Evolutionary conservation across 2,888 invertebrate species (phyloP), one percentile per base, ranked within the genome.

Genomic region (Parasteatoda lunata): DNA sequence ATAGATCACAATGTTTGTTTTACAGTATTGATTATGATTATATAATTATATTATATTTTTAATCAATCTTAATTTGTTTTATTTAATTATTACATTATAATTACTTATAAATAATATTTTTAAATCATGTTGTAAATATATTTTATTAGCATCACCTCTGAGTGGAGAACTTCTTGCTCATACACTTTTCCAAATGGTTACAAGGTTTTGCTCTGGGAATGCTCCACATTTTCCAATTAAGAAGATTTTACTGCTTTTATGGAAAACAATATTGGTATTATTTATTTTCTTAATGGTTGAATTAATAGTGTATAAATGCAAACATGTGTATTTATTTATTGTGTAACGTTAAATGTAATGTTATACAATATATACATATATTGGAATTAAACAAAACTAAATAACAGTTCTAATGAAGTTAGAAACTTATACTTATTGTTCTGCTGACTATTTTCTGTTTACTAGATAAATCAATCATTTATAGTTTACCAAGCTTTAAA

Each of bases 221-320:
- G 96, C 97, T 6, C 97, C 98, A 30, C 98, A 99, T 93, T 99
- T 98, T 93, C 99, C 99, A 4, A 98, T 99, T 95, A 98, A 98
- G 92, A 99, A 99, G 93, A 97, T 99, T 9, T 93, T 99, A 30
- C 93, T 99, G 73, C 93, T 99, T 30, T 92, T 98, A 3, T 99
- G 99, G 99, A 99, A 99, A 93, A 94, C 97, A 9, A 94, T 98
- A 84, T 93, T 99, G 77, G 95, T 98, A 89, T 91, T 92, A 48
- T 48, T 4, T 47, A 48, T 49, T 71, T 49, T 71, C 11, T 51
- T 49, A n/a, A 51, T 48, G 13, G 11, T 13, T 0, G 30, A 30
- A 30, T 30, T 30, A 30, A 30, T 30, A 30, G 11, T 54, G 1
- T 54, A 54, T 54, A 9, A 54, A 2, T 54, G 9, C 47, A 30